Evolutionary conservation across 2,797 vertebrate species (phyloP), one percentile per base, ranked within the genome.

Genomic region (Cephalopachus bancanus): DNA sequence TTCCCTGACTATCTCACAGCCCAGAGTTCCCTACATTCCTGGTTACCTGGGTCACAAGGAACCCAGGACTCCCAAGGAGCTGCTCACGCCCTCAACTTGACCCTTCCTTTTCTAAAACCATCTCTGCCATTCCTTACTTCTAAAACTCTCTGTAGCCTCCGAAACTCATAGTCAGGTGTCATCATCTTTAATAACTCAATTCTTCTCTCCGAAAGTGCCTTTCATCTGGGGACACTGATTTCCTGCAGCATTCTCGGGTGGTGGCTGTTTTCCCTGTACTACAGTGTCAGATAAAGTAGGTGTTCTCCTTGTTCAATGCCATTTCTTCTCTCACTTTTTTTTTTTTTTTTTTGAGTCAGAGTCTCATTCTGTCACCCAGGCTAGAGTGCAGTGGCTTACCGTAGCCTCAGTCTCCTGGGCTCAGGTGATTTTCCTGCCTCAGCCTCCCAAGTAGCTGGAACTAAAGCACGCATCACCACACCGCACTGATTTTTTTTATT

Each of bases 191-290:
- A 0, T 0, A 33, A 11, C 74, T 64, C 37, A 69, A n/a, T 37
- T 53, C 49, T 76, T 53, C 71, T 62, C 51, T 81, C 28, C 10
- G 49, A 83, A 51, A n/a, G 67, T 24, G 53, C 14, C 60, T 80
- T 26, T 93, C 76, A 83, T 22, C 30, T 24, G 20, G 89, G 16
- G 20, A 44, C 24, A 15, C 19, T 2, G 19, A 22, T 84, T 80
- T n/a, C 57, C 37, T 17, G 59, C 51, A 80, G 84, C n/a, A 76
- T 49, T 59, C 28, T 19, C 75, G 33, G 55, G 33, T 8, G 12
- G 59, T 19, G 33, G 51, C 65, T 0, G 0, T 79, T 57, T 7
- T 22, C 37, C 33, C 65, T 53, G 2, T 4, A 57, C 24, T 44
- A 19, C 30, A 5, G 26, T 33, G 55, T 7, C 14, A 65, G 28